These are phyloP conservation scores for Tylochromis polylepis DNA, from an alignment of 2,113 vertebrate genomes.

Conservation along the genomic window DNA sequence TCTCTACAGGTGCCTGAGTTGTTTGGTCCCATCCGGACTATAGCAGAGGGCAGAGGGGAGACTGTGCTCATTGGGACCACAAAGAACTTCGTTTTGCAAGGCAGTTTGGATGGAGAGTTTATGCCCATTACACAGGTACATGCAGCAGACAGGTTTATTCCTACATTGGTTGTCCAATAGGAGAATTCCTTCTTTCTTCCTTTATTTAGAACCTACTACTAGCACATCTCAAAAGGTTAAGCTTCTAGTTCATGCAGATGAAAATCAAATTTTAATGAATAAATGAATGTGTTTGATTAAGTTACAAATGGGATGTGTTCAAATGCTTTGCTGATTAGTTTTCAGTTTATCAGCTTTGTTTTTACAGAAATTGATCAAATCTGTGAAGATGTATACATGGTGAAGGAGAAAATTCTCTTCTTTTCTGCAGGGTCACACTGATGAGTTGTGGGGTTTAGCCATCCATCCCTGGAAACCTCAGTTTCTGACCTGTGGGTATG, in stretches of 20 bases:
- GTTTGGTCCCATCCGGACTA: slow-evolving; percentile 91
- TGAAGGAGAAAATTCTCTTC: neutral
- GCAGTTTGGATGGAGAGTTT: slow-evolving; percentile 87
- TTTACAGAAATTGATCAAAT: neutral
- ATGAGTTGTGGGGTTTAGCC: slow-evolving; percentile 96
- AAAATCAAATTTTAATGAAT: neutral
- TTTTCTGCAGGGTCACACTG: slow-evolving; percentile 85
- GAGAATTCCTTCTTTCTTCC: neutral
- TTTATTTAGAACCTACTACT: neutral
- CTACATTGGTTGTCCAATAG: neutral
- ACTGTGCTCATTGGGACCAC: slow-evolving; percentile 92
- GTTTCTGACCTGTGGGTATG: slow-evolving; percentile 93
- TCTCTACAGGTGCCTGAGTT: slow-evolving; percentile 85
- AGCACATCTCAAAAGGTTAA: neutral
- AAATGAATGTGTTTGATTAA: neutral
- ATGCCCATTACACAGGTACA: slow-evolving; percentile 89
- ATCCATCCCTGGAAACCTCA: slow-evolving; percentile 85
- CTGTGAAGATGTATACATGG: neutral
- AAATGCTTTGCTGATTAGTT: neutral
- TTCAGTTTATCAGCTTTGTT: neutral
- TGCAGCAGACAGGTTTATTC: neutral
- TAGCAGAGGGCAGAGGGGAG: slow-evolving; percentile 90
- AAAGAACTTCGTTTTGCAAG: slow-evolving; percentile 90
- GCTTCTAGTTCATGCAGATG: neutral
- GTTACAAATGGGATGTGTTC: neutral